These are phyloP conservation scores for Saturnia pavonia DNA, from an alignment of 2,888 invertebrate species.

Conservation along the genomic window DNA sequence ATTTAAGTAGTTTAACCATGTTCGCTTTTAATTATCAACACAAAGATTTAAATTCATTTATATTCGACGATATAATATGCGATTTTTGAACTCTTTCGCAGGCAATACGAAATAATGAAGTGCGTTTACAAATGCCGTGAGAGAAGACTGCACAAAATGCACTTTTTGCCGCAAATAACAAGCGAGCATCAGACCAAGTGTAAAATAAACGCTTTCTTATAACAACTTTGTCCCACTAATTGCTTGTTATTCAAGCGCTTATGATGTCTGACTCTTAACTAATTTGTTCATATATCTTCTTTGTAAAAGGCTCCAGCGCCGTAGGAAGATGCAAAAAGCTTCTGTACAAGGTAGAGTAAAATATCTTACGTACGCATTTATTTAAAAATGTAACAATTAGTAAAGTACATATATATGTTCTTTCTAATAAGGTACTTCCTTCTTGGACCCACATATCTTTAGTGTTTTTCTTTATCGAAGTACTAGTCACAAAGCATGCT, in stretches of 20 bases:
- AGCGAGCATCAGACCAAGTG: slow-evolving; percentile 46
- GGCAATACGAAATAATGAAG: neutral
- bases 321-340: neutral
- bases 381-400: neutral
- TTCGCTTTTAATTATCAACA: neutral
- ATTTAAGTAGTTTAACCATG: no score
- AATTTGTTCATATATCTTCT: no score
- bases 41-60: neutral
- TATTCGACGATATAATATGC: neutral
- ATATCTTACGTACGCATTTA: neutral
- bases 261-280: neutral
- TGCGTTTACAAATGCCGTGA: neutral
- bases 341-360: neutral
- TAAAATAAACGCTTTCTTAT: slow-evolving; percentile 51
- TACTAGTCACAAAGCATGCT: neutral
- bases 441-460: neutral
- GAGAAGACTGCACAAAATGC: slow-evolving; percentile 5
- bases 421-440: neutral
- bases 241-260: neutral
- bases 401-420: neutral
- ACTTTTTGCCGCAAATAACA: slow-evolving; percentile 50
- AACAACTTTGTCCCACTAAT: slow-evolving; percentile 20
- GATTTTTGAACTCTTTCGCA: neutral
- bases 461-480: neutral
- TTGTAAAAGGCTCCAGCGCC: no score